Base-by-base conservation (phyloP, 92 coral and sea anemone genomes). In the Epizoanthus stellaris region DNA sequence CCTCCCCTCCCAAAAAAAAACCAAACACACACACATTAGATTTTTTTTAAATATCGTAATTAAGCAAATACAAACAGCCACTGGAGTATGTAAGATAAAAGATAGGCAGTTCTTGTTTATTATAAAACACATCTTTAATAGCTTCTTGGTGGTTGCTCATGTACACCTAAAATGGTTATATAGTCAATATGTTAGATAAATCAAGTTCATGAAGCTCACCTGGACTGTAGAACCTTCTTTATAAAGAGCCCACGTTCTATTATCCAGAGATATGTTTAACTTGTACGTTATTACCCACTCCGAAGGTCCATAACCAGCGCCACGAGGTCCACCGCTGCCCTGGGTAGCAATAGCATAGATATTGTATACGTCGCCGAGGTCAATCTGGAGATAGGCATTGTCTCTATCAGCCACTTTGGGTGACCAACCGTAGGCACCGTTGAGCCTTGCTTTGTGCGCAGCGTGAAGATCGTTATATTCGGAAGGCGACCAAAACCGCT, bases 331-430 rank as follows among this genome's bases (percentile, higher is more conserved):
- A 3, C 77, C 77, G 34, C 23, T 72, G n/a, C 77, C 77, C 63
- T 74, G 80, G 19, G 80, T 74, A 74, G 80, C 80, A 20, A 74
- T 74, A 74, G 80, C 80, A 62, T 74, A 74, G 43, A 74, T 53
- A 15, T 38, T 49, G 39, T 49, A 49, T 14, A 52, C 62, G 62
- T 30, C 53, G n/a, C 77, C 77, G 1, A 73, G 42, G n/a, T 52
- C 42, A 6, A 73, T 73, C 77, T 73, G 62, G 0, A 73, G 61
- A 73, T 73, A 52, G 7, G 77, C 43, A 19, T 5, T 19, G 62
- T 19, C 21, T 20, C n/a, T 73, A n/a, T 47, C 38, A 10, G 34
- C 6, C 0, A 0, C 3, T 34, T 19, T 47, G 23, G 77, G 77
- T 38, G 77, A 58, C 77, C 77, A 73, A 8, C 77, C 77, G 10